Percentiles rank a stretch among this genome's conserved stretches.
phyloP scores from a whole-genome alignment of 2,113 vertebrate species.

The Ptyas mucosa region DNA sequence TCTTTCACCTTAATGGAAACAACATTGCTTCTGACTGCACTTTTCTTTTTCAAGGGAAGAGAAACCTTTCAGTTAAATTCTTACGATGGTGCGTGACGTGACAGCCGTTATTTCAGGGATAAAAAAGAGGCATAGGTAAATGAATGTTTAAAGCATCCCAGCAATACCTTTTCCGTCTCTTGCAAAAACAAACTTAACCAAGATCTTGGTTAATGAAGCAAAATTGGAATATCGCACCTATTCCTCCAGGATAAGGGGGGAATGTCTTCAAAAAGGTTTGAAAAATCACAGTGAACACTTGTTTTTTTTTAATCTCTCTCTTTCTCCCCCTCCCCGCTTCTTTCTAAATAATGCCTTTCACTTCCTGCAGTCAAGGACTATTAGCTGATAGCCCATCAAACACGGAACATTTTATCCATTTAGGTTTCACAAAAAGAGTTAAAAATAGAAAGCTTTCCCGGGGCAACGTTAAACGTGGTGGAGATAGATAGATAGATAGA shows the following conservation, averaged over 20 bases:
- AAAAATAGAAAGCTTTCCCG: background rate
- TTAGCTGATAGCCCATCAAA: conserved; percentile 47
- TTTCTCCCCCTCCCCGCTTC: rapidly evolving
- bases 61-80: background rate
- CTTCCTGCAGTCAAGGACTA: conserved; percentile 35
- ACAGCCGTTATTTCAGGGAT: background rate
- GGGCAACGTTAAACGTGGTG: background rate
- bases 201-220: background rate
- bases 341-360: conserved; percentile 7
- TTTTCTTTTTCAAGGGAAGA: background rate
- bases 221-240: background rate
- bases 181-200: background rate
- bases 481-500: too few relatives aligned
- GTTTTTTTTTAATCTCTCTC: background rate
- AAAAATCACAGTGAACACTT: conserved; percentile 7
- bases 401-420: conserved; percentile 39
- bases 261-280: conserved; percentile 5
- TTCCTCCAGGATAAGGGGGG: background rate
- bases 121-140: background rate
- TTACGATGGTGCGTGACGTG: background rate
- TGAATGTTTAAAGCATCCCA: background rate
- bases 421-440: conserved; percentile 3
- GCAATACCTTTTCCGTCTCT: background rate
- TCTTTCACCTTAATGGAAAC: background rate
- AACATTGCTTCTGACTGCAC: background rate